phyloP scores from a whole-genome alignment of 2,888 invertebrate species.

The Yponomeuta evonymella region DNA sequence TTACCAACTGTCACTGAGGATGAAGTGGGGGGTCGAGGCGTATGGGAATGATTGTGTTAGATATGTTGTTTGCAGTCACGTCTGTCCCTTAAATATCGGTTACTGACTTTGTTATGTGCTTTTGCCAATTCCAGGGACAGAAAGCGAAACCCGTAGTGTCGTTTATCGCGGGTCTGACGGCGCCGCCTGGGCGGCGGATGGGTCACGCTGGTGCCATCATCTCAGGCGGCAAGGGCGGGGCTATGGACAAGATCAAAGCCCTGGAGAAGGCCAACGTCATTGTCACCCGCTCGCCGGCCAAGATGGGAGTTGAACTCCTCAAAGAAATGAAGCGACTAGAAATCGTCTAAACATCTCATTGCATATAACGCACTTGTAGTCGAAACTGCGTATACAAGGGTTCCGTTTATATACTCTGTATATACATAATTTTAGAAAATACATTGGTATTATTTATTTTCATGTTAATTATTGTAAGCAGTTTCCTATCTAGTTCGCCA shows the following conservation, averaged over 20 bases:
- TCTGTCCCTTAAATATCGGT: too few species aligned
- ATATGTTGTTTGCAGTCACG: too few species aligned
- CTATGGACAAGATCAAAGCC: slow-evolving; percentile 97
- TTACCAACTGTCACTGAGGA: too few species aligned
- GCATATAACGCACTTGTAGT: not conserved
- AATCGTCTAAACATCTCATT: slow-evolving; percentile 60
- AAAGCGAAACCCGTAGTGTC: slow-evolving; percentile 98
- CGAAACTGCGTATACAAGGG: slow-evolving; percentile 28
- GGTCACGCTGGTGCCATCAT: slow-evolving; percentile 99
- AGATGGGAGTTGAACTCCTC: slow-evolving; percentile 92
- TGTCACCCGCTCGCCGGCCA: slow-evolving; percentile 96
- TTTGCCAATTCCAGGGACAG: slow-evolving; percentile 77
- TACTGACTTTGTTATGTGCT: not conserved
- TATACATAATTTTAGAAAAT: slow-evolving; percentile 49
- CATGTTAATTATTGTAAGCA: slow-evolving; percentile 31
- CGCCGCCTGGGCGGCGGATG: slow-evolving; percentile 98
- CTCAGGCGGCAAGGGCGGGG: slow-evolving; percentile 98
- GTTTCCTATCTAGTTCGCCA: not conserved
- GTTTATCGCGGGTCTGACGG: slow-evolving; percentile 98
- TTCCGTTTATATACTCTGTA: slow-evolving; percentile 41
- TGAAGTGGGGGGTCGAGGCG: too few species aligned
- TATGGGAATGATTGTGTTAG: too few species aligned
- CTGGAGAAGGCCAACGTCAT: slow-evolving; percentile 94
- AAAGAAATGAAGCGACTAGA: slow-evolving; percentile 93
- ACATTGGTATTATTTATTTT: slow-evolving; percentile 60